Conservation (phyloP, 2,888 invertebrate genomes). For the Xestia rhomboidea region DNA sequence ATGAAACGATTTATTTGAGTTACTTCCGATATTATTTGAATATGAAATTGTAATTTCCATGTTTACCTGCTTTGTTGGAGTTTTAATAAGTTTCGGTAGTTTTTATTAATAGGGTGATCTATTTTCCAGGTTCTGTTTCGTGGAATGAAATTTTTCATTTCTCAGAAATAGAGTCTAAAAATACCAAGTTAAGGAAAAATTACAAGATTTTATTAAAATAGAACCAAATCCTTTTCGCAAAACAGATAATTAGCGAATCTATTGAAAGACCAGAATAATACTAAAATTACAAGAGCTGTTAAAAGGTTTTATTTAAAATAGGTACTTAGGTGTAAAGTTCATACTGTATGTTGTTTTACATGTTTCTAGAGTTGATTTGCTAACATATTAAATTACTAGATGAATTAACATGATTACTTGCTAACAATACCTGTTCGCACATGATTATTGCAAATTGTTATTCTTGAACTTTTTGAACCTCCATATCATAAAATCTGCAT, state of each 20-base stretch:
- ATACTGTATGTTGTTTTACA: slow-evolving; percentile 6
- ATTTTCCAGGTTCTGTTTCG: neutral
- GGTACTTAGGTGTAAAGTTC: neutral
- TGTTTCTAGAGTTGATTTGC: slow-evolving; percentile 24
- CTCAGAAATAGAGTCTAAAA: neutral
- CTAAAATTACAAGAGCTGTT: neutral
- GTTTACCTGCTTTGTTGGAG: slow-evolving; percentile 16
- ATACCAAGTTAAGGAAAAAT: neutral
- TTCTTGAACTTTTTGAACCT: slow-evolving; percentile 54
- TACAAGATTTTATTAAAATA: neutral
- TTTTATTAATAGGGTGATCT: neutral
- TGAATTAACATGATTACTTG: slow-evolving; percentile 37
- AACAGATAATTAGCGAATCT: neutral
- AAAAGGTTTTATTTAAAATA: neutral
- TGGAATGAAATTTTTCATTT: neutral
- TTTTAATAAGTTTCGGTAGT: slow-evolving; percentile 7
- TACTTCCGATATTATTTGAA: slow-evolving; percentile 40
- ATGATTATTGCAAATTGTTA: slow-evolving; percentile 55
- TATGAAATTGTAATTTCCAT: slow-evolving; percentile 36
- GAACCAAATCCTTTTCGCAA: neutral
- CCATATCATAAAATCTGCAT: slow-evolving; percentile 17
- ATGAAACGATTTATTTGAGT: slow-evolving; percentile 53
- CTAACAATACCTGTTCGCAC: slow-evolving; percentile 59
- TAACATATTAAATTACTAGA: slow-evolving; percentile 38
- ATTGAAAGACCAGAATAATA: neutral